phyloP scores from a whole-genome alignment of 2,888 invertebrate species.

The Celastrina argiolus region DNA sequence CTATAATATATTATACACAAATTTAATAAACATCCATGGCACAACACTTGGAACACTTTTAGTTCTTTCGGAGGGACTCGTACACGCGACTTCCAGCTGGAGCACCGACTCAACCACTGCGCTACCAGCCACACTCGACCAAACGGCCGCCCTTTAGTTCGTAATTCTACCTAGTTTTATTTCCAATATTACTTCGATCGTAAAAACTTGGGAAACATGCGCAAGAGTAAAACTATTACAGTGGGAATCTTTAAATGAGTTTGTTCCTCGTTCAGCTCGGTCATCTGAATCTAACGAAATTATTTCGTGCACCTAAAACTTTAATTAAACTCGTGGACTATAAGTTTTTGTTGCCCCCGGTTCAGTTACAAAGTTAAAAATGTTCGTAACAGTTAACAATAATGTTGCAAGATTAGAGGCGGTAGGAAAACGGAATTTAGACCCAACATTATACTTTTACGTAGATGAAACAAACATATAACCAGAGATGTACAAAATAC shows the following conservation, averaged over 20 bases:
- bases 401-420: background rate
- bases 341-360: background rate
- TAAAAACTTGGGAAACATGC: background rate
- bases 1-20: too few relatives aligned
- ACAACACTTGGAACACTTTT: too few relatives aligned
- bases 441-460: too few relatives aligned
- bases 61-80: too few relatives aligned
- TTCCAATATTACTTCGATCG: background rate
- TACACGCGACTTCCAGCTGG: too few relatives aligned
- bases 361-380: slow-evolving; percentile 19
- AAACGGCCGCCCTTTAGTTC: too few relatives aligned
- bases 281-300: slow-evolving; percentile 15
- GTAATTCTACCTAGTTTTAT: too few relatives aligned
- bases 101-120: too few relatives aligned
- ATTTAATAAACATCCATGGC: too few relatives aligned
- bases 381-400: background rate
- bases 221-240: background rate
- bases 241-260: background rate
- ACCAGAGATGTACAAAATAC: too few relatives aligned
- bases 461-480: too few relatives aligned
- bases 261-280: background rate
- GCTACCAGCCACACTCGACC: too few relatives aligned
- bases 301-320: slow-evolving; percentile 15
- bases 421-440: background rate
- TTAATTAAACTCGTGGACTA: slow-evolving; percentile 14